Percentiles rank a stretch among this genome's conserved stretches.
Conservation (phyloP, 1,140 invertebrate species). For the Epicauta chinensis region DNA sequence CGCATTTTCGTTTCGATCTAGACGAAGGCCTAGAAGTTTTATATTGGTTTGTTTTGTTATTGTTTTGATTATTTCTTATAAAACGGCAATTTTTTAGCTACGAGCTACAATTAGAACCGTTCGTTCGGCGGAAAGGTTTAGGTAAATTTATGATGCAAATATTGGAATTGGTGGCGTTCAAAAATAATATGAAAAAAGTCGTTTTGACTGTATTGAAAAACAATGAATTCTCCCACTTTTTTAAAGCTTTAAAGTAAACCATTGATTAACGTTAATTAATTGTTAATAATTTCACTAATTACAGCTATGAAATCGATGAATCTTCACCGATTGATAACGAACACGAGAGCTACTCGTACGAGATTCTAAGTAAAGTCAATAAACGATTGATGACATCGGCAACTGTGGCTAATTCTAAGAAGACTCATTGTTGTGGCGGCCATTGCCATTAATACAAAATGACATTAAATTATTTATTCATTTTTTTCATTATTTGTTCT, state of each 20-base stretch:
- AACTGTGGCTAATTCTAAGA: constrained; percentile 10
- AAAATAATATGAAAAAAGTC: constrained; percentile 68
- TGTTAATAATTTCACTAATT: constrained; percentile 24
- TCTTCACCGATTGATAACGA: constrained; percentile 47
- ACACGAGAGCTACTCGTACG: constrained; percentile 46
- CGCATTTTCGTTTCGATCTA: constrained; percentile 73
- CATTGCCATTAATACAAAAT: constrained; percentile 22
- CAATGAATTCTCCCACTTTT: constrained; percentile 67
- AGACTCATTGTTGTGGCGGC: constrained; percentile 26
- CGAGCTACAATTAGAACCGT: constrained; percentile 70
- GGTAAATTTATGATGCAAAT: constrained; percentile 75
- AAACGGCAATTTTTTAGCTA: constrained; percentile 53
- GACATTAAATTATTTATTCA: too few species aligned
- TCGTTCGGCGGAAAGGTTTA: constrained; percentile 61
- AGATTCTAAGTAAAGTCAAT: constrained; percentile 51
- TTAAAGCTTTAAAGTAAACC: constrained; percentile 60
- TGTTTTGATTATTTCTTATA: not conserved
- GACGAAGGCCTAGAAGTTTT: constrained; percentile 70
- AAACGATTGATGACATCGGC: constrained; percentile 32
- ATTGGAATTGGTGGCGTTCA: constrained; percentile 67
- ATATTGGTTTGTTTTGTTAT: constrained; percentile 70
- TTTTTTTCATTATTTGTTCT: too few species aligned
- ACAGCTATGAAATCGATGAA: constrained; percentile 45
- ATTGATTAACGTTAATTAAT: constrained; percentile 5
- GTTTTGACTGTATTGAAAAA: constrained; percentile 76